Conservation (phyloP, 2,113 vertebrate genomes). For the Calidris pugnax region DNA sequence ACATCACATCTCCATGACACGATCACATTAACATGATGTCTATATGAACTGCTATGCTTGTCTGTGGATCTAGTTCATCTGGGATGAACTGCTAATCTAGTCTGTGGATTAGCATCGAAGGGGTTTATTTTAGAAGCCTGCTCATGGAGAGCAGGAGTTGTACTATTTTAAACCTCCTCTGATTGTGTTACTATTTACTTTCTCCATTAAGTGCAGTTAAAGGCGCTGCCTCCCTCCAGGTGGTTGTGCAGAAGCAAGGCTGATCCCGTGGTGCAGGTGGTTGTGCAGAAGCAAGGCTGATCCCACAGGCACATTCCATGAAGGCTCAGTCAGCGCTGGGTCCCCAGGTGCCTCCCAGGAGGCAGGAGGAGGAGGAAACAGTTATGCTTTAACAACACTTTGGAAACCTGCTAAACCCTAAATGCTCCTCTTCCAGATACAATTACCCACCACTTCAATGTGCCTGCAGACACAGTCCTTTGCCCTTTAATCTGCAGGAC, state of each 20-base stretch:
- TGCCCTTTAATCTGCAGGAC: constrained; percentile 10
- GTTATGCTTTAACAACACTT: background rate
- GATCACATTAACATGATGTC: background rate
- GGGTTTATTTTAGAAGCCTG: background rate
- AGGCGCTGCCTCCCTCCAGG: background rate
- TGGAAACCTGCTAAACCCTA: background rate
- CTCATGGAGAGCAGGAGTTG: background rate
- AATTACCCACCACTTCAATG: background rate
- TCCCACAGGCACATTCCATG: background rate
- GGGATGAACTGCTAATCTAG: too few relatives aligned
- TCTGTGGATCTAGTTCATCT: too few relatives aligned
- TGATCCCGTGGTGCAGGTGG: fast-evolving
- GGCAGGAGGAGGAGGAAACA: background rate
- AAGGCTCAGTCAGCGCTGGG: background rate
- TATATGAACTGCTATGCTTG: background rate
- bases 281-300: background rate
- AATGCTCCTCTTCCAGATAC: background rate
- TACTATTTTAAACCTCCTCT: background rate
- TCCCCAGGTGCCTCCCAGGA: background rate
- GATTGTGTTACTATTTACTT: background rate
- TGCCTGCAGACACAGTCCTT: background rate
- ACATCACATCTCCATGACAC: background rate
- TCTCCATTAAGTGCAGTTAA: fast-evolving
- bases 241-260: background rate
- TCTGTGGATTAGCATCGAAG: background rate